phyloP scores from a whole-genome alignment of 2,113 vertebrate genomes.

The Suricata suricatta region DNA sequence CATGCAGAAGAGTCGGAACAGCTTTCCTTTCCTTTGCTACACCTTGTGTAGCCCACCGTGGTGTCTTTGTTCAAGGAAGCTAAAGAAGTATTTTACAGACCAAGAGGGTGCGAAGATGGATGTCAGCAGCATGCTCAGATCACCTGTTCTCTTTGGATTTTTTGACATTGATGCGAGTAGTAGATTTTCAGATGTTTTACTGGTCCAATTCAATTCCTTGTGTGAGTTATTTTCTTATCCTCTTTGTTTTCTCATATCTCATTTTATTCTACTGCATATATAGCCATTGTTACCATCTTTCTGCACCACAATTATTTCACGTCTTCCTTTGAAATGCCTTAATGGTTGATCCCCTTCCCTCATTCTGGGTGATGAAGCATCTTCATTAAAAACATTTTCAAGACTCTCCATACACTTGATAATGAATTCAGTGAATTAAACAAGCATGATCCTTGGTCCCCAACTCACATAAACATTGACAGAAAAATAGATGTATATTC shows the following conservation, averaged over 20 bases:
- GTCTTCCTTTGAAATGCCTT: neutral
- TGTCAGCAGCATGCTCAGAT: conserved; percentile 72
- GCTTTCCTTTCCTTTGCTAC: conserved; percentile 58
- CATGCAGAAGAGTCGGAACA: conserved; percentile 56
- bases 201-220: neutral
- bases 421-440: neutral
- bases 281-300: neutral
- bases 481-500: neutral
- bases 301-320: neutral
- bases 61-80: conserved; percentile 70
- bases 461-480: neutral
- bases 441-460: neutral
- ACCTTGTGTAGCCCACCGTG: conserved; percentile 66
- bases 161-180: conserved; percentile 68
- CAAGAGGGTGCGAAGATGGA: conserved; percentile 60
- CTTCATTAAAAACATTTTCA: neutral
- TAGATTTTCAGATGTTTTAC: conserved; percentile 57
- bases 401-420: neutral
- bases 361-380: neutral
- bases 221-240: conserved; percentile 47
- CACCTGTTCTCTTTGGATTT: conserved; percentile 61
- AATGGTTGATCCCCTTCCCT: neutral
- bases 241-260: conserved; percentile 34
- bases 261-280: neutral
- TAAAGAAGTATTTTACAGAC: conserved; percentile 74